Evolutionary conservation across 1,140 invertebrate species (phyloP), one percentile per base, ranked within the genome.

Genomic region (Drosophila quadrilineata): DNA sequence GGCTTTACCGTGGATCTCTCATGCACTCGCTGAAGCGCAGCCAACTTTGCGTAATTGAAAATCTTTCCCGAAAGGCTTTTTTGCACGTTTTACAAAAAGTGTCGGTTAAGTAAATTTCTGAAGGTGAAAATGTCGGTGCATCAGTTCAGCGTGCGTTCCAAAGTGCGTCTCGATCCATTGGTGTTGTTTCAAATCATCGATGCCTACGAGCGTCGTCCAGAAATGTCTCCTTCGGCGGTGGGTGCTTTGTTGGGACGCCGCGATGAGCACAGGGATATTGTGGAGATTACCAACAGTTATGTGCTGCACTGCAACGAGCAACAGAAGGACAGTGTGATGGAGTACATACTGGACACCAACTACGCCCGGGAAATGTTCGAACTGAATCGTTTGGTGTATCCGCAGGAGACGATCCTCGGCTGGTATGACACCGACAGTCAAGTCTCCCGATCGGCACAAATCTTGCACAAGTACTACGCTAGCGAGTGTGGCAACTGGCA

Each of bases 141-240:
- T 8, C 66, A 67, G 21, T 79, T 58, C 4, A 68, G 38, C 35
- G 6, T 86, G 8, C 46, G 46, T 6, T 10, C 67, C 16, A 75
- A 75, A 24, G 67, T 85, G 29, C 40, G 57, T 19, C n/a, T 85
- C 2, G 62, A 80, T 9, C 79, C 80, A 0, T n/a, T 85, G 28
- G 79, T 85, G 10, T 17, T 86, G 2, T 85, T 85, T 17, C 80
- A 85, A 31, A 80, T 85, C 12, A 68, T 86, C 2, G 52, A 71
- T 12, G 57, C 79, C 14, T 86, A 72, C 31, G 79, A 85, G 3
- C 79, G 80, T 4, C 80, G 79, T 1, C 38, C 71, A 5, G 60
- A 52, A 14, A n/a, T n/a, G n/a, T n/a, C n/a, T n/a, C n/a, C n/a
- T n/a, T 54, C 64, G 8, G 26, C 50, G 0, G 54, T 85, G 14